These are phyloP conservation scores for Drosophila eugracilis DNA, from an alignment of 1,140 invertebrate genomes.

Conservation along the genomic window DNA sequence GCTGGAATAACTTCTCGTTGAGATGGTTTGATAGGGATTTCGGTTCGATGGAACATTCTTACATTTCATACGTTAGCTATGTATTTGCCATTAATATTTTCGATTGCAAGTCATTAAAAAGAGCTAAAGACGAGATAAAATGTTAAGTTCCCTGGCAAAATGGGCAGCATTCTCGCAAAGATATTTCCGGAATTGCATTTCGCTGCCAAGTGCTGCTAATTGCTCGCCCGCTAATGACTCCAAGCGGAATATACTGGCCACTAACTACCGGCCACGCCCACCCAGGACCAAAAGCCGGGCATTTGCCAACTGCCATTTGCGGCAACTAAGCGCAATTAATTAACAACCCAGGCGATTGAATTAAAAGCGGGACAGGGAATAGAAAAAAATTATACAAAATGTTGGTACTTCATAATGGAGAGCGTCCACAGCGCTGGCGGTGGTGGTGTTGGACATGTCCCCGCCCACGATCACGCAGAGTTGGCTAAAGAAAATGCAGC, in stretches of 20 bases:
- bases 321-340: conserved; percentile 77
- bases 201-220: conserved; percentile 50
- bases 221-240: conserved; percentile 62
- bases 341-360: conserved; percentile 54
- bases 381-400: conserved; percentile 82
- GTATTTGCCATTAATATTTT: not conserved
- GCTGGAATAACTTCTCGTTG: not conserved
- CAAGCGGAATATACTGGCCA: conserved; percentile 10
- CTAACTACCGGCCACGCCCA: conserved; percentile 52
- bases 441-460: conserved; percentile 21
- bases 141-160: not conserved
- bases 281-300: conserved; percentile 11
- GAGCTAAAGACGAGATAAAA: not conserved
- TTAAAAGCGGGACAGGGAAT: conserved; percentile 53
- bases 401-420: conserved; percentile 67
- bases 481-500: conserved; percentile 79
- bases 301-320: conserved; percentile 71
- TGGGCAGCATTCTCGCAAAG: conserved; percentile 14
- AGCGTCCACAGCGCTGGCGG: conserved; percentile 4
- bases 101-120: not conserved
- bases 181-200: conserved; percentile 33
- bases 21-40: not conserved
- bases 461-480: conserved; percentile 33
- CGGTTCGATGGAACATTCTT: not conserved
- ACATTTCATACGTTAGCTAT: not conserved